Evolutionary conservation across 1,140 invertebrate genomes (phyloP).

Genomic region (Leucophenga varia): DNA sequence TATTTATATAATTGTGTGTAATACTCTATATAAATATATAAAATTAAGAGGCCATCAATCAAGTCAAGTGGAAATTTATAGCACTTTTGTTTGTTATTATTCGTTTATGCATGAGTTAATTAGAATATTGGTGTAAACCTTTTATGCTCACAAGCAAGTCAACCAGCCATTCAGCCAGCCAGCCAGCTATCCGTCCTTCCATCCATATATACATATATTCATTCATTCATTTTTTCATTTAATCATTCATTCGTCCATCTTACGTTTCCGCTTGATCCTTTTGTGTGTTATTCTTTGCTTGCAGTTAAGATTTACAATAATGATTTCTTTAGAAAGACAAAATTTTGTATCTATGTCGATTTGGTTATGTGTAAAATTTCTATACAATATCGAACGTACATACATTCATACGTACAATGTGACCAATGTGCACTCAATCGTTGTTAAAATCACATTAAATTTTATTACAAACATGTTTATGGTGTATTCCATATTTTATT

Average conservation of each 20-base stretch:
- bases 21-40: slow-evolving; percentile 3
- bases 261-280: slow-evolving; percentile 25
- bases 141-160: no score
- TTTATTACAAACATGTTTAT: no score
- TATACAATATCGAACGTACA: slow-evolving; percentile 19
- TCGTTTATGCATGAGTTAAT: slow-evolving; percentile 54
- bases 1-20: slow-evolving; percentile 3
- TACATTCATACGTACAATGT: not conserved
- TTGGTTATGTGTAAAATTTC: slow-evolving; percentile 9
- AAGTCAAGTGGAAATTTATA: slow-evolving; percentile 54
- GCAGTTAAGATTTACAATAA: slow-evolving; percentile 37
- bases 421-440: not conserved
- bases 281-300: slow-evolving; percentile 18
- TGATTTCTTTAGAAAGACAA: no score
- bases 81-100: slow-evolving; percentile 54
- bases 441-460: no score
- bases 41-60: slow-evolving; percentile 40
- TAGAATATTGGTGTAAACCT: slow-evolving; percentile 48
- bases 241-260: no score
- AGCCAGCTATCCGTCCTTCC: no score
- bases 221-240: no score
- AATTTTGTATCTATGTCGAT: not conserved
- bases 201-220: no score
- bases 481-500: no score
- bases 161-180: no score